phyloP scores from a whole-genome alignment of 2,113 vertebrate genomes.

The Macrotus californicus region DNA sequence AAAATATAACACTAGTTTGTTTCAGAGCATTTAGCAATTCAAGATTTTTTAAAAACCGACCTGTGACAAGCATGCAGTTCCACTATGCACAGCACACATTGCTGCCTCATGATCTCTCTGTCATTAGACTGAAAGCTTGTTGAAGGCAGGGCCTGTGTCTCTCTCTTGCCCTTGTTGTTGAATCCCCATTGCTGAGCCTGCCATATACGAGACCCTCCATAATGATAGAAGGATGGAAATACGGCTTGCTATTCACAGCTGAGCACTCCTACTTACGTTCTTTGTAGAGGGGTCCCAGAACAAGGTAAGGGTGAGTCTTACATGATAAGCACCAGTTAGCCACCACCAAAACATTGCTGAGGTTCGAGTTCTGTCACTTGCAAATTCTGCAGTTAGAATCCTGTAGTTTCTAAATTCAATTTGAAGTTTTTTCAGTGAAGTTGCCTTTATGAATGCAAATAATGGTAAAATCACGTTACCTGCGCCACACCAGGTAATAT shows the following conservation, averaged over 20 bases:
- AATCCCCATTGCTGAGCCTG: background rate
- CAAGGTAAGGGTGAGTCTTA: background rate
- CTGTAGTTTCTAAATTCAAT: background rate
- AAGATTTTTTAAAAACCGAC: background rate
- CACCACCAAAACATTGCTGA: background rate
- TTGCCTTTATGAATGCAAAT: background rate
- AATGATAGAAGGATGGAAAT: background rate
- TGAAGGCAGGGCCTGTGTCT: background rate
- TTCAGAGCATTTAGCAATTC: background rate
- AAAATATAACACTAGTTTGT: background rate
- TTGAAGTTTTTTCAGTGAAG: background rate
- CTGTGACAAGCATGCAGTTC: background rate
- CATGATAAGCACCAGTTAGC: background rate
- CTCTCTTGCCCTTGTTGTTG: accelerated
- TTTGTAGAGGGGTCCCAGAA: background rate
- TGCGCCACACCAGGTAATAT: no score
- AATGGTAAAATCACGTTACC: background rate
- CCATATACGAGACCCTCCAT: background rate
- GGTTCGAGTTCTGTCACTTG: no score
- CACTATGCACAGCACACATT: accelerated
- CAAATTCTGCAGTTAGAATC: no score
- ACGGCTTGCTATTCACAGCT: background rate
- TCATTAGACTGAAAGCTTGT: accelerated
- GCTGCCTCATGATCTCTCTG: accelerated
- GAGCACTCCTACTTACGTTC: background rate